Evolutionary conservation across 2,113 vertebrate species (phyloP), one percentile per base, ranked within the genome.

Genomic region (Struthio camelus): DNA sequence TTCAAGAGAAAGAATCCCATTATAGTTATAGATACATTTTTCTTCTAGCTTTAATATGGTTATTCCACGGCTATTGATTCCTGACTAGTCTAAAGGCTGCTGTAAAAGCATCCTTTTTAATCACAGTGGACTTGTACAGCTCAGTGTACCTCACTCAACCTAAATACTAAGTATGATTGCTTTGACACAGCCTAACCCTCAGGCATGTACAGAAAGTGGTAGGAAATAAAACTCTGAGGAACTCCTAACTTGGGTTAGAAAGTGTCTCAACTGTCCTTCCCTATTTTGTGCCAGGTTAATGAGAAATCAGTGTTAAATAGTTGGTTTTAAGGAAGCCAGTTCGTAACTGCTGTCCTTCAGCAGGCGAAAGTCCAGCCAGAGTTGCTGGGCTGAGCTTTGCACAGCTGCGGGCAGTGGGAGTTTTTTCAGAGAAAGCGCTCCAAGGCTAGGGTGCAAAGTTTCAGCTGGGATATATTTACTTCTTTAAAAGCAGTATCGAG

Each of bases 51-150:
- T 73, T 94, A 85, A 91, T 22, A 83, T 72, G n/a, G 32, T 88
- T 96, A 94, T 69, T 75, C 85, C 87, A 94, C 70, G 95, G 70
- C 69, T 97, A 94, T 79, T 82, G 91, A 96, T 97, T 96, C 59
- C 76, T 75, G 36, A 58, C 32, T 73, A 72, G 62, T 32, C 28
- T 48, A 14, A 77, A 81, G 54, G n/a, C n/a, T n/a, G n/a, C 85
- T 84, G 56, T 85, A 89, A 61, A 90, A 77, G 36, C 2, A 38
- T 86, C 50, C 80, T 90, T 80, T 87, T 87, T 86, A 93, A 95
- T 92, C 90, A 81, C 80, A 92, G 56, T n/a, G 64, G 85, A 91
- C 80, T 93, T 66, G 5, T 70, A 84, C 6, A 94, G 69, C 70
- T 81, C 77, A 58, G 90, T 90, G 71, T 38, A 42, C 73, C 59